Evolutionary conservation across 2,888 invertebrate species (phyloP), one percentile per base, ranked within the genome.

Genomic region (Pogonocherus hispidulus): DNA sequence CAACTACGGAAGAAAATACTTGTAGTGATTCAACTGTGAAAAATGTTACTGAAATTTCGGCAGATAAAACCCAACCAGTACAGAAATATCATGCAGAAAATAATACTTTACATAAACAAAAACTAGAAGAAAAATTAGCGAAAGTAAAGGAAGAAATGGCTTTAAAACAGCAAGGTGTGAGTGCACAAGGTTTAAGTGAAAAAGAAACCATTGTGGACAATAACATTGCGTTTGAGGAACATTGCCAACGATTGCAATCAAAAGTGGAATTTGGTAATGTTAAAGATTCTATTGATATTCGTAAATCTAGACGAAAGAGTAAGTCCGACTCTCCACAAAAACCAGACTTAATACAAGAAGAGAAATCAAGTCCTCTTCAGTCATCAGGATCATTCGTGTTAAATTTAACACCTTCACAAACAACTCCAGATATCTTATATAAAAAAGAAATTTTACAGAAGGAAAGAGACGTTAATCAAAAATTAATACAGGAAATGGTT

Each of bases 391-490:
- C 74, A 14, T 69, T 80, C 8, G 76, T 78, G 8, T 44, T 78
- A 20, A 71, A 76, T 60, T 65, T 79, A 59, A 75, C 72, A 11
- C 78, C 79, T 0, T 59, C 70, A 8, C 66, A 74, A 4, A 75
- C 72, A 56, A 79, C 79, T 4, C 81, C 82, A 1, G 81, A 82
- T 72, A 73, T 78, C 60, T 66, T 85, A 16, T 83, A 84, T 56
- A 83, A 82, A 56, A 85, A 82, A 63, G 93, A 94, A 82, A 92
- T 93, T 85, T 89, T 95, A 35, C 91, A 92, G 72, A 90, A 92
- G 80, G 94, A 94, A 82, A 88, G 94, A 63, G 92, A 92, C 41
- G 92, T 94, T 80, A 94, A 95, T 84, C 95, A 94, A 73, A 93
- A 92, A 82, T 87, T 95, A 22, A 93, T 96, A 52, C 91, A 95